Percentiles rank a stretch among this genome's conserved stretches.
These are phyloP conservation scores for Loriculus beryllinus DNA, from an alignment of 2,797 vertebrate genomes.

Conservation along the genomic window DNA sequence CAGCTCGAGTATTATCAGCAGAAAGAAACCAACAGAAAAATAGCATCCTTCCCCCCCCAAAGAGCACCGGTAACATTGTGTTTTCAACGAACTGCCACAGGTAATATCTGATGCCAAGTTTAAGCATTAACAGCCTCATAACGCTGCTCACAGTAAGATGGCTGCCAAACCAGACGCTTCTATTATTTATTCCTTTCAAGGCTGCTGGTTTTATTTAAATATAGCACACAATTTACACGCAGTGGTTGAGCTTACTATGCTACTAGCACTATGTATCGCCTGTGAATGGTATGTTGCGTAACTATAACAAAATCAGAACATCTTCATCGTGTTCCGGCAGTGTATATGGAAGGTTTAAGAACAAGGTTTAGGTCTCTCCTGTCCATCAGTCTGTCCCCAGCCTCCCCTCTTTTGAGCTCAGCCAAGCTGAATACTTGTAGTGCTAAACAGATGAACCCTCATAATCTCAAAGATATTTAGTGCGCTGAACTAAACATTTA, in stretches of 20 bases:
- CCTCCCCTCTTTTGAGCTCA: background rate
- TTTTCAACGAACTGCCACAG: background rate
- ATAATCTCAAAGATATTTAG: background rate
- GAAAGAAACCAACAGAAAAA: background rate
- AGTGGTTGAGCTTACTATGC: background rate
- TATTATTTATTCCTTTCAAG: background rate
- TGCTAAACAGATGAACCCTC: background rate
- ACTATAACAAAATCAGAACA: background rate
- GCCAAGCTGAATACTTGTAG: background rate
- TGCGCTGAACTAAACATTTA: background rate
- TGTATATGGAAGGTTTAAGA: background rate
- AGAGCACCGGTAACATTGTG: accelerated
- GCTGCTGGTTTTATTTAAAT: background rate
- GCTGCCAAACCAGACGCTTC: background rate
- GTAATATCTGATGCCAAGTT: background rate
- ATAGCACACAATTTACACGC: background rate
- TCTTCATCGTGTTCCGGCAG: background rate
- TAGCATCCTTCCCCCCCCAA: background rate
- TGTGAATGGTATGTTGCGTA: background rate
- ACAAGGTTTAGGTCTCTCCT: background rate
- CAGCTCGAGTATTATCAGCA: background rate
- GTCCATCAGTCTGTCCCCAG: background rate
- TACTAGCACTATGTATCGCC: background rate
- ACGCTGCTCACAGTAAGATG: constrained; percentile 12
- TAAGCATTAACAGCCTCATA: background rate